A percentile compares a stretch with the other conserved stretches of the same genome.
Evolutionary conservation across 2,113 vertebrate species (phyloP).

Genomic region (Apteryx mantelli): DNA sequence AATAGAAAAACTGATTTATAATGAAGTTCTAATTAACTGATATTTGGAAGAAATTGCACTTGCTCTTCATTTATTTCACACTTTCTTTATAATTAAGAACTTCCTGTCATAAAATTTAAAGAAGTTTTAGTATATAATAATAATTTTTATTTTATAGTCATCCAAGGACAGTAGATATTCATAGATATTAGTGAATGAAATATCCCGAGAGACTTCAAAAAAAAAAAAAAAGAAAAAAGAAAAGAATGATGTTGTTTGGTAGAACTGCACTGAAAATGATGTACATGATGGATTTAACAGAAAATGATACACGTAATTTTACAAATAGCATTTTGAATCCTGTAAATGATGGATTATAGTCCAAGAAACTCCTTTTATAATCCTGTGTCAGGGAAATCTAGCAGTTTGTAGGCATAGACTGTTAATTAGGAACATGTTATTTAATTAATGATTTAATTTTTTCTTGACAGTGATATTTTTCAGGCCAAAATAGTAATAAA

Average conservation of each 20-base stretch:
- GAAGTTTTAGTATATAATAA: neutral
- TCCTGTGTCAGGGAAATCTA: neutral
- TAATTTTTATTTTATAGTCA: neutral
- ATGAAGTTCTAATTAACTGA: neutral
- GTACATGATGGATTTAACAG: neutral
- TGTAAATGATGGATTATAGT: neutral
- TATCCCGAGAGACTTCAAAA: neutral
- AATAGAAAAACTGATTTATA: neutral
- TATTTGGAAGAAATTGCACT: neutral
- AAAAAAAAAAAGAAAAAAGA: neutral
- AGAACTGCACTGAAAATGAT: neutral
- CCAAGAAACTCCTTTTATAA: neutral
- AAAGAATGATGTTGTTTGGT: neutral
- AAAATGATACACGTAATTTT: neutral
- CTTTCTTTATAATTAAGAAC: neutral
- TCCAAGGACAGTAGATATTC: neutral
- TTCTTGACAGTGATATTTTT: neutral
- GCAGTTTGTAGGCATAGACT: neutral
- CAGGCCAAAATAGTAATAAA: neutral
- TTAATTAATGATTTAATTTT: neutral
- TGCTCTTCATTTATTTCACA: neutral
- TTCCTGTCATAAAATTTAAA: neutral
- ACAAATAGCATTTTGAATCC: neutral
- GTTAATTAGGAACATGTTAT: neutral
- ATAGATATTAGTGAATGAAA: neutral